These are phyloP conservation scores for Galagoides demidoff DNA, from an alignment of 2,797 vertebrate genomes.

Conservation along the genomic window DNA sequence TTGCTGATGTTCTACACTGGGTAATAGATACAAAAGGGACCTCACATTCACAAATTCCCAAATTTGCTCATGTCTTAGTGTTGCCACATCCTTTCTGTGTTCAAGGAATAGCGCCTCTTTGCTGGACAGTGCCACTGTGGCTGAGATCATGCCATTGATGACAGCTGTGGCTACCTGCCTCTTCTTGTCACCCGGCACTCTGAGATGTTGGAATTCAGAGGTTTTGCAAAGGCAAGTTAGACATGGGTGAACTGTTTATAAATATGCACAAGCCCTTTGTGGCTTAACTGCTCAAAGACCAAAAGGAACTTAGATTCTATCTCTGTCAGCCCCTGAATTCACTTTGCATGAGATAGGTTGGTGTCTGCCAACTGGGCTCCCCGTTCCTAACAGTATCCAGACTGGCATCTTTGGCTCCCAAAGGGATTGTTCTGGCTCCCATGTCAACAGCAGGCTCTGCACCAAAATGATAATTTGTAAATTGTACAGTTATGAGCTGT, in stretches of 20 bases:
- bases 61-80: neutral
- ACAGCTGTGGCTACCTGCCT: neutral
- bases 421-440: neutral
- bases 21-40: neutral
- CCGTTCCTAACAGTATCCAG: conserved; percentile 28
- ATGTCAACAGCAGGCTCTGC: conserved; percentile 14
- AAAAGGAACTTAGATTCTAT: neutral
- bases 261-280: neutral
- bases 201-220: neutral
- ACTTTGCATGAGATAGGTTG: neutral
- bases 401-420: conserved; percentile 23
- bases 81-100: neutral
- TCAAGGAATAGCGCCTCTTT: neutral
- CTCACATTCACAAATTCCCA: neutral
- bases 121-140: neutral
- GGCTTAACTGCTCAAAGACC: neutral
- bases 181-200: neutral
- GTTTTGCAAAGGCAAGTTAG: neutral
- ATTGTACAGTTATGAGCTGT: neutral
- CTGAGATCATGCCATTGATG: neutral
- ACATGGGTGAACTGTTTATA: neutral
- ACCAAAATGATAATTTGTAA: conserved; percentile 41
- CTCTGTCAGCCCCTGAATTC: neutral
- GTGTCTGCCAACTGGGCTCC: neutral
- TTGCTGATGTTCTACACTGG: neutral